These are phyloP conservation scores for Hirtodrosophila confusa DNA, from an alignment of 2,888 invertebrate genomes.

Conservation along the genomic window DNA sequence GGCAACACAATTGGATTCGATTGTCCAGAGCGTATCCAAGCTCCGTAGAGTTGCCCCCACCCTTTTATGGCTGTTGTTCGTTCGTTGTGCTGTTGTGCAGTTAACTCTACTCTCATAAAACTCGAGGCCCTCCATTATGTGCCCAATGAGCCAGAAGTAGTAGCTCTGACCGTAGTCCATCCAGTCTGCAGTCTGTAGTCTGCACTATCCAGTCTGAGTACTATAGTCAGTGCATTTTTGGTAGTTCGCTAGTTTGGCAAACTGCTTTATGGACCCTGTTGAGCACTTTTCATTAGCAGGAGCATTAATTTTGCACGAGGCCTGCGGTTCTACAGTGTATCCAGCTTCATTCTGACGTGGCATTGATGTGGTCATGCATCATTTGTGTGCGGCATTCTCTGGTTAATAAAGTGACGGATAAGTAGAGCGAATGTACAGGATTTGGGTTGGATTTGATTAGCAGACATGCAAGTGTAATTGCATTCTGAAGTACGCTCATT, in stretches of 20 bases:
- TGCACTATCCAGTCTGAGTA: background rate
- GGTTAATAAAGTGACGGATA: slow-evolving; percentile 6
- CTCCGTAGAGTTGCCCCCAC: background rate
- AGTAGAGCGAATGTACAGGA: background rate
- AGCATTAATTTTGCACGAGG: slow-evolving; percentile 22
- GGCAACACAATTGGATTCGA: slow-evolving; percentile 41
- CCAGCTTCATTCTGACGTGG: slow-evolving; percentile 27
- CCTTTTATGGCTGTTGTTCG: slow-evolving; percentile 7
- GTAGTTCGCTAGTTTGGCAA: slow-evolving; percentile 20
- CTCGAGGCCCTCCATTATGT: slow-evolving; percentile 44
- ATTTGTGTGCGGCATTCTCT: slow-evolving; percentile 10
- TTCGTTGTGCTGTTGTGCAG: slow-evolving; percentile 1
- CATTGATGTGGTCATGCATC: slow-evolving; percentile 53
- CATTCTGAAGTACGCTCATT: slow-evolving; percentile 12
- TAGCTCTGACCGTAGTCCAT: slow-evolving; percentile 18
- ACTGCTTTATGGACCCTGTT: slow-evolving; percentile 2
- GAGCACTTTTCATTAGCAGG: slow-evolving; percentile 58
- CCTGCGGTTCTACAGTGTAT: slow-evolving; percentile 18
- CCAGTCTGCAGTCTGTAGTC: too few species aligned
- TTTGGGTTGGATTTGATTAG: slow-evolving; percentile 20
- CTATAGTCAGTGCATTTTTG: background rate
- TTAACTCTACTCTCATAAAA: slow-evolving; percentile 30
- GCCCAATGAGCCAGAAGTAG: slow-evolving; percentile 58
- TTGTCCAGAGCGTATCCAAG: slow-evolving; percentile 26
- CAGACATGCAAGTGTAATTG: slow-evolving; percentile 13